Evolutionary conservation across 2,797 vertebrate genomes (phyloP), one percentile per base, ranked within the genome.

Genomic region (Emys orbicularis): DNA sequence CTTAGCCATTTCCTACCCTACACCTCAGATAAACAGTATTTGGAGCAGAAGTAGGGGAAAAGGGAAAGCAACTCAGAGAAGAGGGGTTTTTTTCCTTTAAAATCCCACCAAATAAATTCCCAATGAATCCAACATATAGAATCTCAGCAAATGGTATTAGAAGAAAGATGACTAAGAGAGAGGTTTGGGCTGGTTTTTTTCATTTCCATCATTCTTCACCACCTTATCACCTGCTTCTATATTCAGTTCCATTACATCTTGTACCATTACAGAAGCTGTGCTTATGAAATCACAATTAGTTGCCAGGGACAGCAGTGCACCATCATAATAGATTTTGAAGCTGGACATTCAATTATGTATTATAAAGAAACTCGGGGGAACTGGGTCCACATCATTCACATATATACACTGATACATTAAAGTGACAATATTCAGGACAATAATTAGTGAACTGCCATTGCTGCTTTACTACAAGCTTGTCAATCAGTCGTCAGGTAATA

Each of bases 221-320:
- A 87, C 92, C 92, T 93, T 96, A 47, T 77, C 91, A 94, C 89
- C 89, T 97, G 92, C 80, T 93, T 97, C 93, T 86, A 84, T 59
- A 85, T 84, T 87, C 86, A 89, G 94, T 84, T 97, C 92, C 89
- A 79, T 95, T 96, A 93, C 96, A 89, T 87, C 90, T 52, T 65
- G 47, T 92, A 47, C 91, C 91, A 44, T 37, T 83, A 89, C 90
- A 90, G 77, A 92, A 90, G 93, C 88, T 84, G 79, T 29, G 83
- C 87, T 94, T 96, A 74, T 47, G 90, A 97, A 95, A 92, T 92
- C 87, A 91, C 90, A 95, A 87, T 94, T 96, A 97, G 90, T 97
- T 97, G 90, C 91, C 94, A 95, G 95, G 91, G 95, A 94, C 97
- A 97, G 83, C 95, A 96, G 88, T 96, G 90, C 88, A 87, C 44